Base-by-base conservation (phyloP, 2,888 invertebrate genomes). In the Anthophora plumipes region DNA sequence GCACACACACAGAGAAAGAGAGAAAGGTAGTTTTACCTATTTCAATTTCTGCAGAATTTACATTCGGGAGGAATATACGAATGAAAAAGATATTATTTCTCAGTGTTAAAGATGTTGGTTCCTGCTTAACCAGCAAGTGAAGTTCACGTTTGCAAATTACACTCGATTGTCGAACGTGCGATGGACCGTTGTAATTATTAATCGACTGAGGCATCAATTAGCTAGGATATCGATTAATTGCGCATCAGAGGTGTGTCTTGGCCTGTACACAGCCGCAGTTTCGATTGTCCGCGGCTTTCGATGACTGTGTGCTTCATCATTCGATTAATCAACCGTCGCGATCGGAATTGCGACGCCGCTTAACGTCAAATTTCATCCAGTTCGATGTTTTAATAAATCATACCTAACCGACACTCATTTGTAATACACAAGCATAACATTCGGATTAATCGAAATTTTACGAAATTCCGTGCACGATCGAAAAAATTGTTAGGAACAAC, bases 201-300 rank as follows among this genome's bases (percentile, higher is more conserved):
- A 90, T 91, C 87, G 84, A 89, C 89, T 91, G 88, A 85, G 82
- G 86, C 86, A 88, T 90, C 91, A 89, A 91, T 91, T 91, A 91
- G 86, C 83, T 80, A 82, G 85, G 86, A 89, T 89, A 86, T 85
- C 85, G 87, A 86, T 86, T 85, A 91, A 91, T 89, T 88, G 84
- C 79, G 82, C 85, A 88, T 86, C 88, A 85, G 85, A 86, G 87
- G 77, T 70, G 81, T 81, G 83, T 83, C 86, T 83, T 81, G 77
- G 39, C 69, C 61, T 41, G 43, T 59, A 59, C 63, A 71, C 74
- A 55, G 52, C 46, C 60, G 17, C 55, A 37, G 52, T 37, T 71
- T 72, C 87, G 80, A 89, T 88, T 86, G 86, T 86, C 83, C 81
- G 83, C 37, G 85, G 88, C 87, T 89, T 87, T 83, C 81, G 85